Percentiles rank a stretch among this genome's conserved stretches.
Evolutionary conservation across 2,113 vertebrate species (phyloP).

Genomic region (Ageneiosus marmoratus): DNA sequence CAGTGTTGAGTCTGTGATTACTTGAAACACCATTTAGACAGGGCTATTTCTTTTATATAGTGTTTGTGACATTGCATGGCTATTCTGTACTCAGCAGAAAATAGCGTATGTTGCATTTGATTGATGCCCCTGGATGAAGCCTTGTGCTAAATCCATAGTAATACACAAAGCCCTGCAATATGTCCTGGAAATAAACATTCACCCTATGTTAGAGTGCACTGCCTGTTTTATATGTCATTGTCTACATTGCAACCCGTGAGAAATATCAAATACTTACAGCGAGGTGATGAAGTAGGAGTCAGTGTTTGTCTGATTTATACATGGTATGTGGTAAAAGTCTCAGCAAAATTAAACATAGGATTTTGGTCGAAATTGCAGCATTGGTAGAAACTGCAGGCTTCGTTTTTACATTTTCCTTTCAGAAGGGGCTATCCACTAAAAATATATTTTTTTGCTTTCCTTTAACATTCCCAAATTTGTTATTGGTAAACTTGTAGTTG

Average conservation of each 20-base stretch:
- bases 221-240: conserved; percentile 24
- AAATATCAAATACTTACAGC: conserved; percentile 7
- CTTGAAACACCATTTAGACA: not conserved
- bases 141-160: conserved; percentile 42
- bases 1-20: not conserved
- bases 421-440: no score
- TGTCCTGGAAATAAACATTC: conserved; percentile 30
- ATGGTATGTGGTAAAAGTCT: not conserved
- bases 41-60: conserved; percentile 4
- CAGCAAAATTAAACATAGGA: not conserved
- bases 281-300: not conserved
- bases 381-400: no score
- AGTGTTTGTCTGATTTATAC: not conserved
- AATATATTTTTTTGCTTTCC: no score
- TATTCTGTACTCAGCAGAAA: conserved; percentile 32
- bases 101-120: conserved; percentile 30
- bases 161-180: conserved; percentile 30
- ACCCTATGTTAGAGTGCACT: not conserved
- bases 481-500: not conserved
- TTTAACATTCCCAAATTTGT: not conserved
- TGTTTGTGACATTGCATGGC: conserved; percentile 22
- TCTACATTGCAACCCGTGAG: conserved; percentile 4
- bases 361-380: no score
- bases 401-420: no score
- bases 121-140: conserved; percentile 33